Percentiles rank a stretch among this genome's conserved stretches.
Evolutionary conservation across 1,140 invertebrate species (phyloP).

Genomic region (Lepidotrigona ventralis): DNA sequence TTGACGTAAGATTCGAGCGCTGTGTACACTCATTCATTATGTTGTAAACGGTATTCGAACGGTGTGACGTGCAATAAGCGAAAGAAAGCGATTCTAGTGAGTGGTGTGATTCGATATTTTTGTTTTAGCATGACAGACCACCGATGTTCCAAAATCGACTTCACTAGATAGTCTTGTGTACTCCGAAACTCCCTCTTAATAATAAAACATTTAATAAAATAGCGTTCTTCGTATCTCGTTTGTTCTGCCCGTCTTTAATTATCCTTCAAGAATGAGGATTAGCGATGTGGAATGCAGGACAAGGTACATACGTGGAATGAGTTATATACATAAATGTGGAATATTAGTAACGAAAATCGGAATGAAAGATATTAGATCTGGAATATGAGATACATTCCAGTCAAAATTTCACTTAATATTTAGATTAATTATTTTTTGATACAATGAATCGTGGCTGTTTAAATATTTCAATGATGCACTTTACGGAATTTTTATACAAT

Average conservation of each 20-base stretch:
- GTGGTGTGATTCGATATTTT: slow-evolving; percentile 67
- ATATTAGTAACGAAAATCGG: no score
- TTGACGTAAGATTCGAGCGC: slow-evolving; percentile 27
- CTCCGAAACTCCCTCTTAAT: slow-evolving; percentile 70
- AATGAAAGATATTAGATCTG: no score
- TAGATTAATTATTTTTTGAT: no score
- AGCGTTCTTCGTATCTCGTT: slow-evolving; percentile 8
- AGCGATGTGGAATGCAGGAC: no score
- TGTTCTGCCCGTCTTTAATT: neutral
- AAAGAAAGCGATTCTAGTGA: slow-evolving; percentile 31
- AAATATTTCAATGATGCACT: no score
- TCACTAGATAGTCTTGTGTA: slow-evolving; percentile 71
- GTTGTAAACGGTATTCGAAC: slow-evolving; percentile 48
- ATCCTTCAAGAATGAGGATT: neutral
- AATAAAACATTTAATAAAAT: slow-evolving; percentile 75
- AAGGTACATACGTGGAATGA: no score
- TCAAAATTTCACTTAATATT: no score
- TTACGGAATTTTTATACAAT: no score
- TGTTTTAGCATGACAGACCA: slow-evolving; percentile 65
- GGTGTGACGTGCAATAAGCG: slow-evolving; percentile 63
- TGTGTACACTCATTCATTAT: slow-evolving; percentile 37
- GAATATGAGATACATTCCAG: no score
- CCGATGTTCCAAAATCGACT: slow-evolving; percentile 64
- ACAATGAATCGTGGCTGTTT: no score
- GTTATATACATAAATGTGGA: no score